Evolutionary conservation across 2,888 invertebrate species (phyloP).

Genomic region (Tetheella fluctuosa): DNA sequence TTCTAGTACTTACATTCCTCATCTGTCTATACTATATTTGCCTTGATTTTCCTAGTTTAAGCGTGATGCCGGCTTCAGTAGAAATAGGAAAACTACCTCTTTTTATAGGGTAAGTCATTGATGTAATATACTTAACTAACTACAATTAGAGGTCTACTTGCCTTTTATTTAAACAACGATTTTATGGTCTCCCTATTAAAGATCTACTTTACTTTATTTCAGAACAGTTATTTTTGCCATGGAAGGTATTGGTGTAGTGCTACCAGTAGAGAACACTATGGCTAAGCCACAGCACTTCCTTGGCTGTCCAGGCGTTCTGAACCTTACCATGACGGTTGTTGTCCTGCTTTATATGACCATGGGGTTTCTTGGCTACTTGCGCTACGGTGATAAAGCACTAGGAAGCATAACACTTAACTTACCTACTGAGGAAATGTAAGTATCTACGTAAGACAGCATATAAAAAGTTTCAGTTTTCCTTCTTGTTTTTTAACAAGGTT

Average conservation of each 20-base stretch:
- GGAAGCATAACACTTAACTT: constrained; percentile 94
- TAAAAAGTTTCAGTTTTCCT: no score
- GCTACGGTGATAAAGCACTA: constrained; percentile 88
- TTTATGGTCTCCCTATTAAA: no score
- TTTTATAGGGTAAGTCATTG: constrained; percentile 88
- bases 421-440: constrained; percentile 86
- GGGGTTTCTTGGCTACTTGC: constrained; percentile 95
- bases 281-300: constrained; percentile 91
- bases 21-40: constrained; percentile 94
- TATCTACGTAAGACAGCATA: no score
- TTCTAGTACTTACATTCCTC: constrained; percentile 90
- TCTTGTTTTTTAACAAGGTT: no score
- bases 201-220: constrained; percentile 37
- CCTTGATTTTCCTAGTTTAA: constrained; percentile 70
- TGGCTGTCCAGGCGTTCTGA: constrained; percentile 92
- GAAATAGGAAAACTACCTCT: constrained; percentile 88
- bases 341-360: constrained; percentile 90
- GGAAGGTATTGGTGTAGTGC: constrained; percentile 96
- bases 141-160: constrained; percentile 8
- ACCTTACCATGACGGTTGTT: constrained; percentile 93
- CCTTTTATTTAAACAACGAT: no score
- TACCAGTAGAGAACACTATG: constrained; percentile 97
- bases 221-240: constrained; percentile 98
- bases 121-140: not conserved
- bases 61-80: constrained; percentile 82